phyloP scores from a whole-genome alignment of 1,140 invertebrate genomes.

The Homalodisca vitripennis region DNA sequence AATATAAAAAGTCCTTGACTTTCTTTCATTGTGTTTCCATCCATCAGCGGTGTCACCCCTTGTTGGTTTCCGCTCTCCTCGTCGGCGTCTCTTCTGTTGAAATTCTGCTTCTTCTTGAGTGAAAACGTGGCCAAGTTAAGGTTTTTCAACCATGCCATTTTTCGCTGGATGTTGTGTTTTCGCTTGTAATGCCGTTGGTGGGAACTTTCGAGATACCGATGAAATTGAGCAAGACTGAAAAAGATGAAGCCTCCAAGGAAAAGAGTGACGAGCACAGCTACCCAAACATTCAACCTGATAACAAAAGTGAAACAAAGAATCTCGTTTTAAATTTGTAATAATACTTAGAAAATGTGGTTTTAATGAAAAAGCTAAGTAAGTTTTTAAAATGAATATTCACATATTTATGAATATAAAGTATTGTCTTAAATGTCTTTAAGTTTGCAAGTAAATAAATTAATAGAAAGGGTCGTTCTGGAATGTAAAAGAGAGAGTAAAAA shows the following conservation, averaged over 20 bases:
- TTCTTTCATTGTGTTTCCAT: neutral
- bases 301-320: constrained; percentile 32
- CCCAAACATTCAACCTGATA: constrained; percentile 60
- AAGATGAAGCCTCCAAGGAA: constrained; percentile 58
- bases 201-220: constrained; percentile 4
- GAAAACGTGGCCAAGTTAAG: neutral
- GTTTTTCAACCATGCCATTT: neutral
- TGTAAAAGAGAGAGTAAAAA: no score
- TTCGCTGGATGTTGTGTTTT: neutral
- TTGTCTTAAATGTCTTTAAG: no score
- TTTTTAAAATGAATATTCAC: no score
- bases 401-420: no score
- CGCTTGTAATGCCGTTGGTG: neutral
- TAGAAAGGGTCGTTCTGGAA: no score
- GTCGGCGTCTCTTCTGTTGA: neutral
- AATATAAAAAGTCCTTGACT: constrained; percentile 64
- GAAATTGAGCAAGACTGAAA: constrained; percentile 51
- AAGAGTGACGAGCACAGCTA: constrained; percentile 57
- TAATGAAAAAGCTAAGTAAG: no score
- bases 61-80: neutral
- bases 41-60: neutral
- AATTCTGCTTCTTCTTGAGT: constrained; percentile 1
- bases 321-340: no score
- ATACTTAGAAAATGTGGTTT: no score
- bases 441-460: no score